Percentiles rank a stretch among this genome's conserved stretches.
phyloP scores from a whole-genome alignment of 53 echinoderm and acorn worm species.

The Paracentrotus lividus region DNA sequence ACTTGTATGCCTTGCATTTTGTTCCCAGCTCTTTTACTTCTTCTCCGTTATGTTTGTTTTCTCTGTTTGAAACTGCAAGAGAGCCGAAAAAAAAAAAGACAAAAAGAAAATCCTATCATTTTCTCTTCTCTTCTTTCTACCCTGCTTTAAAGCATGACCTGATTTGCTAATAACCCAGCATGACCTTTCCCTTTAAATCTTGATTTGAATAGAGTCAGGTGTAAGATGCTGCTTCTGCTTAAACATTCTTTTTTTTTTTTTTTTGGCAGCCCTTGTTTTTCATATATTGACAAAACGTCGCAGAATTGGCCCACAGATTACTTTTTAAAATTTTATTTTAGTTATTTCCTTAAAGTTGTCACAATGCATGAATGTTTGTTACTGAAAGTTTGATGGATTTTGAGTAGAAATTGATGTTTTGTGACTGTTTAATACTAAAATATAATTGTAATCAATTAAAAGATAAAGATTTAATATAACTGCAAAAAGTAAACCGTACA shows the following conservation, averaged over 20 bases:
- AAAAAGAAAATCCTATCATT: neutral
- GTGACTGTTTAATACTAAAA: neutral
- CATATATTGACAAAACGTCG: neutral
- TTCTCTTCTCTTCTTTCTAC: neutral
- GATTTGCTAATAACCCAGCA: neutral
- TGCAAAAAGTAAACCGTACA: too few relatives aligned
- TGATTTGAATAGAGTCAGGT: neutral
- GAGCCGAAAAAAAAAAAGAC: neutral
- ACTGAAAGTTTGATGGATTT: neutral
- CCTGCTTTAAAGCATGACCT: neutral
- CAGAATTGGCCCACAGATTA: neutral
- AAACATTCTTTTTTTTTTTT: neutral
- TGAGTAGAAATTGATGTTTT: neutral
- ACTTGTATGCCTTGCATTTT: conserved; percentile 70
- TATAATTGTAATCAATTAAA: neutral
- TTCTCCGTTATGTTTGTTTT: neutral
- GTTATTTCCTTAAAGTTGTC: neutral
- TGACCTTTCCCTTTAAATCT: neutral
- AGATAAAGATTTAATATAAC: neutral
- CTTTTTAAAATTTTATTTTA: neutral
- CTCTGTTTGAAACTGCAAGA: conserved; percentile 18
- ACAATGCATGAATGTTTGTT: neutral
- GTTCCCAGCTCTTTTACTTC: conserved; percentile 15
- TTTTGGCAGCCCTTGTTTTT: neutral
- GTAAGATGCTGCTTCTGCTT: neutral